Conservation (phyloP, 1,140 invertebrate species). For the Eumaeus atala region DNA sequence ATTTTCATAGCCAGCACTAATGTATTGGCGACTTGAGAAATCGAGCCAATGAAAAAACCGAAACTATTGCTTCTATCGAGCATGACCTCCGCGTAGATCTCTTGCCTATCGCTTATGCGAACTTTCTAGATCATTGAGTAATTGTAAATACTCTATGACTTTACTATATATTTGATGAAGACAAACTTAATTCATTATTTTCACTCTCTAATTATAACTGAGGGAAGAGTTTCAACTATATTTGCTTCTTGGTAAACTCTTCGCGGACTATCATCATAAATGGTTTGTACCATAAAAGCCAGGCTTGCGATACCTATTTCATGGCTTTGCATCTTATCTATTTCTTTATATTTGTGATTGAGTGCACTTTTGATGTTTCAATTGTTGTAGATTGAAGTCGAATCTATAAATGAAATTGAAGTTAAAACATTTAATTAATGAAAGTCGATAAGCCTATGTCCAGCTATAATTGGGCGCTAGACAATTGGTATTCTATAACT, state of each 20-base stretch:
- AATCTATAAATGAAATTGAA: neutral
- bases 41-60: constrained; percentile 32
- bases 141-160: constrained; percentile 1
- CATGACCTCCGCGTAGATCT: constrained; percentile 50
- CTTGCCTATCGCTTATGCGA: constrained; percentile 17
- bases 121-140: neutral
- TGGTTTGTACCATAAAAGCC: constrained; percentile 57
- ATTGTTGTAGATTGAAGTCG: constrained; percentile 40
- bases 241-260: constrained; percentile 73
- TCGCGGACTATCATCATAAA: constrained; percentile 61
- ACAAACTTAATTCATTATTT: constrained; percentile 4
- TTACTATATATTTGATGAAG: constrained; percentile 13
- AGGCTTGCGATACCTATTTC: constrained; percentile 46
- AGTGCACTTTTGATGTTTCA: constrained; percentile 54
- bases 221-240: constrained; percentile 42
- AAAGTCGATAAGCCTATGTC: no score
- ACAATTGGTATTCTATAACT: no score
- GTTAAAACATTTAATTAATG: no score
- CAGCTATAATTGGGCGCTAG: no score
- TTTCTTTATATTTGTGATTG: constrained; percentile 39
- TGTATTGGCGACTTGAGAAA: constrained; percentile 25
- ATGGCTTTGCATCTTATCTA: constrained; percentile 54
- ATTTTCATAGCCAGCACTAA: constrained; percentile 64
- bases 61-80: constrained; percentile 44
- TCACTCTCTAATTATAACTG: constrained; percentile 19